A percentile compares a stretch with the other conserved stretches of the same genome.
These are phyloP conservation scores for Xenops minutus DNA, from an alignment of 2,797 vertebrate genomes.

Conservation along the genomic window DNA sequence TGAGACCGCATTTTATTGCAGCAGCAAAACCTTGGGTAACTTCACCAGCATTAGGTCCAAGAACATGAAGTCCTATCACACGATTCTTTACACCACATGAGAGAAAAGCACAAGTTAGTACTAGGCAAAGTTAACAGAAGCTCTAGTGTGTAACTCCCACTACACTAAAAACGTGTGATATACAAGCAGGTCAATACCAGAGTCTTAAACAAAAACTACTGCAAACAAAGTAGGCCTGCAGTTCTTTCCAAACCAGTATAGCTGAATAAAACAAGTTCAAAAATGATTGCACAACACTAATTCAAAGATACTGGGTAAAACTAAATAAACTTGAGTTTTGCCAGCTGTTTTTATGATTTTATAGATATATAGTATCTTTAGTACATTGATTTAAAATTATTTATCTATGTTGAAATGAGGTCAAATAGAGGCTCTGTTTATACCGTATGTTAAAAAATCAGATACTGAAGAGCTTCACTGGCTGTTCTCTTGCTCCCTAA, in stretches of 20 bases:
- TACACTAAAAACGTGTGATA: background rate
- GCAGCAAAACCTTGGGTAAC: slow-evolving; percentile 92
- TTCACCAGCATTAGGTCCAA: slow-evolving; percentile 95
- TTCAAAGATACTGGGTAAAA: background rate
- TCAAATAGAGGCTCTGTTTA: background rate
- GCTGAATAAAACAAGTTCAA: background rate
- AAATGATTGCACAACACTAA: background rate
- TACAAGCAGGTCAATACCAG: background rate
- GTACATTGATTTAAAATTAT: background rate
- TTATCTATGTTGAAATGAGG: background rate
- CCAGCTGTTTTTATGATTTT: background rate
- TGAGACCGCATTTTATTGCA: slow-evolving; percentile 94
- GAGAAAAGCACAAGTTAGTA: background rate
- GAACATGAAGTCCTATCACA: slow-evolving; percentile 92
- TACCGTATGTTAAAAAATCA: background rate
- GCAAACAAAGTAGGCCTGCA: background rate
- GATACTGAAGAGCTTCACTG: background rate
- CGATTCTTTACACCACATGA: slow-evolving; percentile 77
- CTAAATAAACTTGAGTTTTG: background rate
- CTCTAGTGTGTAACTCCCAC: background rate
- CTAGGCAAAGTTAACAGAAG: background rate
- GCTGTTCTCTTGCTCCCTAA: background rate
- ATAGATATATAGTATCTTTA: background rate
- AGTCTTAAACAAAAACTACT: background rate
- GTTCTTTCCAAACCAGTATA: background rate